Percentiles rank a stretch among this genome's conserved stretches.
These are phyloP conservation scores for Orthosia incerta DNA, from an alignment of 2,888 invertebrate species.

Conservation along the genomic window DNA sequence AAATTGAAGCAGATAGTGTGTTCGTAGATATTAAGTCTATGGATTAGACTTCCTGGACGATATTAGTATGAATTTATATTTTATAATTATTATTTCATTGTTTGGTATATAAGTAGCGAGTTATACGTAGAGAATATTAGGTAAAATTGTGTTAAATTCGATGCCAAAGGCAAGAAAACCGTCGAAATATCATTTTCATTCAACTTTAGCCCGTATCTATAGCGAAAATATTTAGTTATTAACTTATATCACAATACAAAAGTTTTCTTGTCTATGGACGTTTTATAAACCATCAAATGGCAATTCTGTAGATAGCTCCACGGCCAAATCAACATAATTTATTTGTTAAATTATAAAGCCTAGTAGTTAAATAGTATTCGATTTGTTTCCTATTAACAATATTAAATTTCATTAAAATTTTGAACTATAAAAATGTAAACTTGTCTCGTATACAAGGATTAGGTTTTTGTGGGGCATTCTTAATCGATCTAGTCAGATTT, in stretches of 20 bases:
- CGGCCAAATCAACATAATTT: constrained; percentile 53
- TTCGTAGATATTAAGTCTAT: constrained; percentile 59
- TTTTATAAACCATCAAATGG: constrained; percentile 24
- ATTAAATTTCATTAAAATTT: too few species aligned
- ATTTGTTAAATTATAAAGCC: constrained; percentile 36
- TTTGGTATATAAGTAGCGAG: constrained; percentile 50
- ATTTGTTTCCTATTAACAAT: constrained; percentile 44
- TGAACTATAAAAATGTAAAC: too few species aligned
- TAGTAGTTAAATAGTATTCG: constrained; percentile 26
- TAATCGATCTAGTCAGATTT: constrained; percentile 18
- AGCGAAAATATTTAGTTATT: too few species aligned
- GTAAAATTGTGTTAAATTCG: constrained; percentile 22
- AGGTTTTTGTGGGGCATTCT: constrained; percentile 22
- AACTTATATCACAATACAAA: too few species aligned
- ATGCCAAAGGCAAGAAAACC: constrained; percentile 28
- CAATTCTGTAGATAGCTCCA: constrained; percentile 28
- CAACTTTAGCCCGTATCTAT: background rate
- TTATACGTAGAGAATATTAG: constrained; percentile 51
- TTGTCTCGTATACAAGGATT: background rate
- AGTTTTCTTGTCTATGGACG: constrained; percentile 39
- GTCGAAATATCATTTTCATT: background rate
- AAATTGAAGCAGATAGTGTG: constrained; percentile 45
- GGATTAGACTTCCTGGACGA: constrained; percentile 66
- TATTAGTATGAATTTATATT: constrained; percentile 64
- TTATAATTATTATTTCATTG: constrained; percentile 42